phyloP scores from a whole-genome alignment of 2,888 invertebrate genomes.

The Eupithecia centaureata region DNA sequence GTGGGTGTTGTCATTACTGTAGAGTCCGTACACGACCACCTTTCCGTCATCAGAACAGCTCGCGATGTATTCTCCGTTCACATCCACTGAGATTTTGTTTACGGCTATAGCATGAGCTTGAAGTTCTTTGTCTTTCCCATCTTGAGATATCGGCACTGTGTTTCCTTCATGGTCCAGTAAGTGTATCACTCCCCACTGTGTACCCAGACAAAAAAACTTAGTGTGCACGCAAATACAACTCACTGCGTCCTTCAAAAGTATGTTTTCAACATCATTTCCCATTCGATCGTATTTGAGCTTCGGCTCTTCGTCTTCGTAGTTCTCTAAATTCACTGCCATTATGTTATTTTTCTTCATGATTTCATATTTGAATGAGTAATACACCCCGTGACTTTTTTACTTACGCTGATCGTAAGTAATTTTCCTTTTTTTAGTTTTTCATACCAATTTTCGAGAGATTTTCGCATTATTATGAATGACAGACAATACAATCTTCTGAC shows the following conservation, averaged over 20 bases:
- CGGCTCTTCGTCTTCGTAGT: constrained; percentile 87
- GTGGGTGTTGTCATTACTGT: constrained; percentile 92
- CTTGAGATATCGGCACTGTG: constrained; percentile 82
- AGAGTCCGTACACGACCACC: constrained; percentile 94
- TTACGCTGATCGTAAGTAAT: too few species aligned
- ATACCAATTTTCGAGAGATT: too few species aligned
- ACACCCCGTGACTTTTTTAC: background rate
- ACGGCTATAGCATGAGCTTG: constrained; percentile 94
- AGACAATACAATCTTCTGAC: too few species aligned
- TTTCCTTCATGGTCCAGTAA: constrained; percentile 97
- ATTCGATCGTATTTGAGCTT: constrained; percentile 96
- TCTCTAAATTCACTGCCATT: constrained; percentile 76
- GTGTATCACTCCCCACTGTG: constrained; percentile 95
- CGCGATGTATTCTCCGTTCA: constrained; percentile 96
- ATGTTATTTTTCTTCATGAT: constrained; percentile 33
- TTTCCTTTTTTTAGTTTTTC: too few species aligned
- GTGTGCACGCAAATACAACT: constrained; percentile 97
- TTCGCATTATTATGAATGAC: too few species aligned
- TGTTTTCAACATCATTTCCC: constrained; percentile 92
- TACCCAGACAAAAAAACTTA: constrained; percentile 97
- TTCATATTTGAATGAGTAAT: background rate
- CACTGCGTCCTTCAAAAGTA: constrained; percentile 91
- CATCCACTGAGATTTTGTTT: constrained; percentile 97
- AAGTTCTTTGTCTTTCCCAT: constrained; percentile 87
- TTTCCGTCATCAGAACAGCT: constrained; percentile 96